phyloP scores from a whole-genome alignment of 2,797 vertebrate species.

The Eulemur mongoz region DNA sequence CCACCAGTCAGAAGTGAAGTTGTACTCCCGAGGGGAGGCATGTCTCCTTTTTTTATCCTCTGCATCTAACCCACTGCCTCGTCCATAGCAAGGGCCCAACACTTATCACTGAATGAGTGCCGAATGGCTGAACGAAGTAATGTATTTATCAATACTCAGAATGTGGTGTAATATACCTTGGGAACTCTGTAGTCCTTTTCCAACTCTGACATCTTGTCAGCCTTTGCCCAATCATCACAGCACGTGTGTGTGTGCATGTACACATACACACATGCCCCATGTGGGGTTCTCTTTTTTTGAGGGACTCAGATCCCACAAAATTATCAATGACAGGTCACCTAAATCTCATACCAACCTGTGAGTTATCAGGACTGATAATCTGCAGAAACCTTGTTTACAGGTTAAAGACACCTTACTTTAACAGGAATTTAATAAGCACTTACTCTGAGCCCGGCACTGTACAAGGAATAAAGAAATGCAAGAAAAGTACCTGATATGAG shows the following conservation, averaged over 20 bases:
- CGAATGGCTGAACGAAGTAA: not conserved
- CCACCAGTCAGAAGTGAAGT: not conserved
- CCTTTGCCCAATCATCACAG: not conserved
- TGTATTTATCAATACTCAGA: not conserved
- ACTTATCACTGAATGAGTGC: not conserved
- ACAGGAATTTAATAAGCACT: not conserved
- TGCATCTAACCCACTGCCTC: not conserved
- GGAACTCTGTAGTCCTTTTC: not conserved
- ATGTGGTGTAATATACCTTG: not conserved
- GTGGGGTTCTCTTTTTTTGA: not conserved
- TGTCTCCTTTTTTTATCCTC: not conserved
- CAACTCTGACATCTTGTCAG: not conserved
- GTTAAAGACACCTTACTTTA: not conserved
- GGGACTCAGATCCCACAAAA: not conserved
- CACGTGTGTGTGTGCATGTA: too few species aligned
- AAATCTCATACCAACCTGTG: not conserved
- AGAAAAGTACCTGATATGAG: not conserved
- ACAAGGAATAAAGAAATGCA: not conserved
- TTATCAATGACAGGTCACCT: not conserved
- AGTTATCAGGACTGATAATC: not conserved
- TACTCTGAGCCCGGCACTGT: not conserved
- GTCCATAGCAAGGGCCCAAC: not conserved
- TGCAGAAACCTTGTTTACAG: not conserved
- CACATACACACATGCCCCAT: not conserved
- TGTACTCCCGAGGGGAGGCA: not conserved